These are phyloP conservation scores for Threskiornis aethiopicus DNA, from an alignment of 2,797 vertebrate species.

Conservation along the genomic window DNA sequence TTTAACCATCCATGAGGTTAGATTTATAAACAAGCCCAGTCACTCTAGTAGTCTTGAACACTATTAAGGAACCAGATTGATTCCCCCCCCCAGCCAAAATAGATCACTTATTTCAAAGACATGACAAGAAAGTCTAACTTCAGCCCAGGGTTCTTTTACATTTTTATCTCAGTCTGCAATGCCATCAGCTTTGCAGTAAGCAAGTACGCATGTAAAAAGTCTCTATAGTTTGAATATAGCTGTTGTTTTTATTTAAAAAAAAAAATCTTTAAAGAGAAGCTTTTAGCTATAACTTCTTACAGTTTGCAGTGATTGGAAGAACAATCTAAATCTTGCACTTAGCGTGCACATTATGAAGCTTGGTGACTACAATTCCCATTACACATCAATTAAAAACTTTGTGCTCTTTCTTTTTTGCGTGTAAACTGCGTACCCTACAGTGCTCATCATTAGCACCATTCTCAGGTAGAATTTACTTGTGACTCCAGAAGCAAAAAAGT, in stretches of 20 bases:
- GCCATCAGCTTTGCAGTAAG: slow-evolving; percentile 27
- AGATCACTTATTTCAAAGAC: slow-evolving; percentile 55
- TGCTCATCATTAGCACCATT: background rate
- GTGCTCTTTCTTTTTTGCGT: slow-evolving; percentile 14
- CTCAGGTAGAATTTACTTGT: slow-evolving; percentile 48
- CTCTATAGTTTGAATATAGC: background rate
- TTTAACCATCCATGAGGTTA: slow-evolving; percentile 46
- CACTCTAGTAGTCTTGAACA: slow-evolving; percentile 19
- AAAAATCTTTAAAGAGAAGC: background rate
- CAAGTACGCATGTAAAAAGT: background rate
- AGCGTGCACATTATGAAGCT: slow-evolving; percentile 5
- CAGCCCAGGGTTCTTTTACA: background rate
- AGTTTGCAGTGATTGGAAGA: slow-evolving; percentile 1
- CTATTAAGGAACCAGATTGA: slow-evolving; percentile 41
- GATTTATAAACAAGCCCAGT: slow-evolving; percentile 54
- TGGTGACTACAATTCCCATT: slow-evolving; percentile 18
- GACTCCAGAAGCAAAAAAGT: slow-evolving; percentile 40
- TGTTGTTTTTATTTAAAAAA: background rate
- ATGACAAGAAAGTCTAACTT: slow-evolving; percentile 45
- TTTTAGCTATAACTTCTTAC: background rate
- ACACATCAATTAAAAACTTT: slow-evolving; percentile 54
- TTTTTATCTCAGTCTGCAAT: slow-evolving; percentile 26
- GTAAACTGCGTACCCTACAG: background rate
- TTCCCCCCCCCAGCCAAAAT: slow-evolving; percentile 11
- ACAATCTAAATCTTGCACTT: background rate